Base-by-base conservation (phyloP, 2,113 vertebrate species). In the Triplophysa dalaica region DNA sequence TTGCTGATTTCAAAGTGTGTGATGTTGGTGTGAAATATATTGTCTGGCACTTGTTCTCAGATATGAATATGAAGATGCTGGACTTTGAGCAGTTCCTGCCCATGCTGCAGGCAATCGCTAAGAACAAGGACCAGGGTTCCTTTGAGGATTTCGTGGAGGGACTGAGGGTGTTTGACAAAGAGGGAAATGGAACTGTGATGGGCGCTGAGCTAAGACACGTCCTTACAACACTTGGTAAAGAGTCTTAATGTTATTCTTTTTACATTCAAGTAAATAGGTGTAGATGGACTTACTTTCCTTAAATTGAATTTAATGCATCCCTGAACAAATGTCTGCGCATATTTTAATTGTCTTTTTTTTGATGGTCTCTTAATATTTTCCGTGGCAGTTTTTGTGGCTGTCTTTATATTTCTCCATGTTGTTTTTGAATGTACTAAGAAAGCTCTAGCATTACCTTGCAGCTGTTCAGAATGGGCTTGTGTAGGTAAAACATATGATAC, bases 81-180 rank as follows among this genome's bases (percentile, higher is more conserved):
- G 96, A 93, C 88, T 98, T 98, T 64, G 97, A 98, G 89, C 95
- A 97, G 92, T 98, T 98, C 90, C 91, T 98, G 87, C 97, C 97
- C 79, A 98, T 98, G 96, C 93, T 98, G 88, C 96, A 97, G 64
- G 94, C 95, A 7, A 94, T 98, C 38, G 94, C 95, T 74, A 98
- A 98, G 91, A 98, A 98, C 92, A 98, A 98, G 91, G 97, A 98
- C 87, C 96, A 97, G 88, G 96, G 96, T 69, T 95, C 93, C 69
- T 95, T 96, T 24, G 97, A 98, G 87, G 97, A 98, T 80, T 97
- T 96, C 3, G 94, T 97, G 0, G 96, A 98, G 89, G 97, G 97
- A 62, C 92, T 98, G 54, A 88, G 95, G 61, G 97, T 98, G 41
- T 98, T 98, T 61, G 97, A 98, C 92, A 98, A 98, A 85, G 96